Conservation (phyloP, 2,888 invertebrate species). For the Torymus auratus region DNA sequence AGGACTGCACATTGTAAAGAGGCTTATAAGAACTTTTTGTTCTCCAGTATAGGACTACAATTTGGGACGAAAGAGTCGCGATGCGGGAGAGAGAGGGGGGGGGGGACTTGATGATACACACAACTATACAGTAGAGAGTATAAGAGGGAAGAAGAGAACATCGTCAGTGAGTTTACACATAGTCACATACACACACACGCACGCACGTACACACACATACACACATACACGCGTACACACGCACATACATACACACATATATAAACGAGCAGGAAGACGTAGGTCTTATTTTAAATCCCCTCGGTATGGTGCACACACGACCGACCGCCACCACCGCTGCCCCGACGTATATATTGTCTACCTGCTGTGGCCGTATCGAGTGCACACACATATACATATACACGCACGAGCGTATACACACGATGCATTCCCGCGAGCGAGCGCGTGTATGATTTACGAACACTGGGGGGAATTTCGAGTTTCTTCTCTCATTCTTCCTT, state of each 20-base stretch:
- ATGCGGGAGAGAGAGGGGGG: background rate
- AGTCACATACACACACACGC: no score
- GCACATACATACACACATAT: no score
- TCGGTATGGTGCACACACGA: background rate
- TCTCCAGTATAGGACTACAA: slow-evolving; percentile 19
- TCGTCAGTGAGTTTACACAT: no score
- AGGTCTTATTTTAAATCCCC: slow-evolving; percentile 51
- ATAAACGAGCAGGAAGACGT: slow-evolving; percentile 20
- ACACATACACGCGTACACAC: no score
- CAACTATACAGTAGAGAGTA: no score
- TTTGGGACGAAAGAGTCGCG: slow-evolving; percentile 6
- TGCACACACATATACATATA: background rate
- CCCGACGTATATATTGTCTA: slow-evolving; percentile 45
- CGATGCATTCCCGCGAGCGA: slow-evolving; percentile 37
- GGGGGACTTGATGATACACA: background rate
- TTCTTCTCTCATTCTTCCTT: slow-evolving; percentile 11
- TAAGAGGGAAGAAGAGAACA: no score
- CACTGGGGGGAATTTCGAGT: slow-evolving; percentile 46
- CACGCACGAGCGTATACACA: no score
- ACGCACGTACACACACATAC: no score
- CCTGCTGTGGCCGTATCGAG: slow-evolving; percentile 42
- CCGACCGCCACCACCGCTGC: slow-evolving; percentile 9
- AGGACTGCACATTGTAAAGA: slow-evolving; percentile 29
- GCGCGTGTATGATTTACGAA: slow-evolving; percentile 53
- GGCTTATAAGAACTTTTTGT: slow-evolving; percentile 40